phyloP scores from a whole-genome alignment of 2,888 invertebrate genomes.

The Lepidochrysops patricia region DNA sequence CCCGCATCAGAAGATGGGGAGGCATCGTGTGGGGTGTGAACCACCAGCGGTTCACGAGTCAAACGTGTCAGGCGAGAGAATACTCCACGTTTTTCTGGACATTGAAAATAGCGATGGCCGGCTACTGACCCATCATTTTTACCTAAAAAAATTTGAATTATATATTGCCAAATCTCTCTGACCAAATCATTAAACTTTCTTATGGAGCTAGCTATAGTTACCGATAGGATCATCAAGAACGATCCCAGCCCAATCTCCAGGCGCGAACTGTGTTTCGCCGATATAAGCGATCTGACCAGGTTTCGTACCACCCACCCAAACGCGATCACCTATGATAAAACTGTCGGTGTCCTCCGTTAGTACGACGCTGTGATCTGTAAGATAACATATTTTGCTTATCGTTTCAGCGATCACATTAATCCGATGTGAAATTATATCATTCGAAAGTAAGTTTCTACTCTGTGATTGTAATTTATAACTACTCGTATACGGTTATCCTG shows the following conservation, averaged over 20 bases:
- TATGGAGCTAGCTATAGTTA: conserved; percentile 47
- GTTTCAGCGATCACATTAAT: conserved; percentile 8
- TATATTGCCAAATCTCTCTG: neutral
- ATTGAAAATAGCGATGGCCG: conserved; percentile 94
- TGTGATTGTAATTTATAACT: conserved; percentile 37
- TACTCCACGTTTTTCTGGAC: conserved; percentile 93
- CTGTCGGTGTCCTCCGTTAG: conserved; percentile 93
- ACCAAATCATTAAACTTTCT: neutral
- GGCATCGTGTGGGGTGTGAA: conserved; percentile 64
- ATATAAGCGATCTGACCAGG: conserved; percentile 94
- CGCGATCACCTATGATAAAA: conserved; percentile 95
- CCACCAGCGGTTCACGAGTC: conserved; percentile 80
- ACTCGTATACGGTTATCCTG: conserved; percentile 45
- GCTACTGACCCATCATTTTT: conserved; percentile 98
- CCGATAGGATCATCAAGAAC: conserved; percentile 96
- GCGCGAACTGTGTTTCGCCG: conserved; percentile 96
- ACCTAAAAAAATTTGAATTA: conserved; percentile 71
- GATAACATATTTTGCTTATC: conserved; percentile 9
- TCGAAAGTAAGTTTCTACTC: conserved; percentile 30
- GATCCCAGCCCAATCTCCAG: conserved; percentile 98
- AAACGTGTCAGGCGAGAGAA: conserved; percentile 92
- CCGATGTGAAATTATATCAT: conserved; percentile 18
- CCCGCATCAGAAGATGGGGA: conserved; percentile 62
- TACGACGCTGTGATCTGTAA: conserved; percentile 87
- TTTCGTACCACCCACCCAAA: conserved; percentile 95